Evolutionary conservation across 2,797 vertebrate species (phyloP).

Genomic region (Alosa sapidissima): DNA sequence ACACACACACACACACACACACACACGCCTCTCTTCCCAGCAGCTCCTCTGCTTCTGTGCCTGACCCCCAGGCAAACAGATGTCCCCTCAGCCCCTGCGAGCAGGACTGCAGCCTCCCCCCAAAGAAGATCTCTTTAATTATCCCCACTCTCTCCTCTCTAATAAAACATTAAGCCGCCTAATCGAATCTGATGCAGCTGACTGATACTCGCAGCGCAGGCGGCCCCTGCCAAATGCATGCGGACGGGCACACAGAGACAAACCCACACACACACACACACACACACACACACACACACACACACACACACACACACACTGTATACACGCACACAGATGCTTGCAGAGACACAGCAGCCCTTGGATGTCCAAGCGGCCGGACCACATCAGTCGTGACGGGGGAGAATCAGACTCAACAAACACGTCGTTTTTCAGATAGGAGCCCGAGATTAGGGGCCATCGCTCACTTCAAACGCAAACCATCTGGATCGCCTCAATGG

Average conservation of each 20-base stretch:
- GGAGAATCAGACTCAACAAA: slow-evolving; percentile 50
- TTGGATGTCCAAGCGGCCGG: slow-evolving; percentile 42
- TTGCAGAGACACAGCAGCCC: slow-evolving; percentile 30
- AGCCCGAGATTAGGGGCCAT: slow-evolving; percentile 46
- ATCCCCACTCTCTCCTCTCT: slow-evolving; percentile 54
- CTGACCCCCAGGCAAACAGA: slow-evolving; percentile 74
- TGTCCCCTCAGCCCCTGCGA: slow-evolving; percentile 64
- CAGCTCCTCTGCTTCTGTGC: slow-evolving; percentile 49
- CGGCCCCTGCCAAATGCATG: slow-evolving; percentile 33
- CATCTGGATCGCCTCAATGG: slow-evolving; percentile 49
- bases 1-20: background rate
- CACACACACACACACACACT: background rate
- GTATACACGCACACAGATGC: slow-evolving; percentile 14
- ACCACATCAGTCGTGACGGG: slow-evolving; percentile 43
- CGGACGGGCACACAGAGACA: background rate
- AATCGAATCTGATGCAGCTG: slow-evolving; percentile 59
- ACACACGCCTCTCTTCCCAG: background rate
- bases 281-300: slow-evolving; percentile 18
- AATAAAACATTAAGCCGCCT: slow-evolving; percentile 62
- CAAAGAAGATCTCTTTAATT: slow-evolving; percentile 62
- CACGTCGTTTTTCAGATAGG: slow-evolving; percentile 46
- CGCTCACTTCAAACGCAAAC: slow-evolving; percentile 51
- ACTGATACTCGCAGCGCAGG: slow-evolving; percentile 47
- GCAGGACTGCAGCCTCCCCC: slow-evolving; percentile 50
- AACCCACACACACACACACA: slow-evolving; percentile 28